These are phyloP conservation scores for Chaenodraco wilsoni DNA, from an alignment of 2,797 vertebrate species.

Conservation along the genomic window DNA sequence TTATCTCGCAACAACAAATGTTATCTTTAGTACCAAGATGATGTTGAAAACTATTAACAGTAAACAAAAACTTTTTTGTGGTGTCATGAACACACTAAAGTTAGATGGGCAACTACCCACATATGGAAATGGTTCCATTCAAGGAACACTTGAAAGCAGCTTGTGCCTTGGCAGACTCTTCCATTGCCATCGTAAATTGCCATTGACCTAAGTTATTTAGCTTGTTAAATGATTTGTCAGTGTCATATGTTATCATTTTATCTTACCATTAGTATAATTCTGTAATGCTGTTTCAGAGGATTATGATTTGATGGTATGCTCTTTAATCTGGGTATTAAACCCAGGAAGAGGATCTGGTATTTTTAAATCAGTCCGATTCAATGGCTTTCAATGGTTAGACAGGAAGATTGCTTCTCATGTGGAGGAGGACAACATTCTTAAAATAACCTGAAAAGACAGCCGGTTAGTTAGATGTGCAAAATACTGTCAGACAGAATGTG, in stretches of 20 bases:
- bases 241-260: constrained; percentile 50
- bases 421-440: constrained; percentile 40
- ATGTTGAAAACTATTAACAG: no score
- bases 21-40: no score
- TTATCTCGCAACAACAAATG: no score
- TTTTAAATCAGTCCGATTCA: constrained; percentile 49
- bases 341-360: constrained; percentile 33
- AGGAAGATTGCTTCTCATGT: constrained; percentile 18
- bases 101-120: no score
- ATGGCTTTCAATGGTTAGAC: constrained; percentile 18
- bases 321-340: constrained; percentile 69
- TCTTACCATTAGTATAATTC: constrained; percentile 53
- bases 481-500: constrained; percentile 33
- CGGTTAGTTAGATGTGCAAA: constrained; percentile 25
- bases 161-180: no score
- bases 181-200: constrained; percentile 1
- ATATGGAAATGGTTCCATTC: no score
- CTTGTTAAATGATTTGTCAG: constrained; percentile 49
- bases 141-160: no score
- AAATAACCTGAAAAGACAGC: constrained; percentile 49
- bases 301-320: constrained; percentile 64
- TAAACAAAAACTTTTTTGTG: no score
- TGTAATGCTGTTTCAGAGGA: constrained; percentile 63
- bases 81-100: no score
- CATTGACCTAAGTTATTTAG: constrained; percentile 26